Base-by-base conservation (phyloP, 2,113 vertebrate genomes). In the Neogobius melanostomus region DNA sequence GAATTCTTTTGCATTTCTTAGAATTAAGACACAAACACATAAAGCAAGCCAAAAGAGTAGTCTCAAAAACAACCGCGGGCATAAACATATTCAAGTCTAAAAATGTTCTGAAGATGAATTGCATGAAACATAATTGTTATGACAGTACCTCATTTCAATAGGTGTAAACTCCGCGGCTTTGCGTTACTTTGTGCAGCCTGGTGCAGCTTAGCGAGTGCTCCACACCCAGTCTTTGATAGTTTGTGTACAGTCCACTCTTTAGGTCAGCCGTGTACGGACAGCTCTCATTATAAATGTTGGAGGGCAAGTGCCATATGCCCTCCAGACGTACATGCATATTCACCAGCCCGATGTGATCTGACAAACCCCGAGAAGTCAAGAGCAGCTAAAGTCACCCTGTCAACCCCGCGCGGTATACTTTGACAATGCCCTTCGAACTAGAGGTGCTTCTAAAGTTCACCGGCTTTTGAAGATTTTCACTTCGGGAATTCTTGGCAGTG, bases 281-380 rank as follows among this genome's bases (percentile, higher is more conserved):
- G 64, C 72, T 66, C 87, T 88, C 74, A 91, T 93, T 90, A 90
- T 87, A 91, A 89, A 91, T 88, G 90, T 84, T 90, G 90, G 89
- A 85, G 56, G 72, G 7, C 45, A 11, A 16, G 6, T 59, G 66
- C 64, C 92, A 93, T 90, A 90, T 91, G 92, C 86, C 44, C 52
- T 78, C 76, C 91, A 91, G 85, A 90, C 84, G 89, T 60, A 65
- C 87, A 93, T 93, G 86, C 89, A 92, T 93, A 93, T 93, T 87
- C 85, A 93, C 42, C 65, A 72, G 69, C 81, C 75, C 73, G 81
- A 66, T 72, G 69, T 86, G 72, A 63, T 78, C 74, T 51, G 74
- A 68, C 74, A 64, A 7, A 50, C 77, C 78, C 28, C 28, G 28
- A 36, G 28, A 85, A 79, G 84, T 83, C 74, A 67, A 16, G 46